These are phyloP conservation scores for Leguminivora glycinivorella DNA, from an alignment of 1,140 invertebrate genomes.

Conservation along the genomic window DNA sequence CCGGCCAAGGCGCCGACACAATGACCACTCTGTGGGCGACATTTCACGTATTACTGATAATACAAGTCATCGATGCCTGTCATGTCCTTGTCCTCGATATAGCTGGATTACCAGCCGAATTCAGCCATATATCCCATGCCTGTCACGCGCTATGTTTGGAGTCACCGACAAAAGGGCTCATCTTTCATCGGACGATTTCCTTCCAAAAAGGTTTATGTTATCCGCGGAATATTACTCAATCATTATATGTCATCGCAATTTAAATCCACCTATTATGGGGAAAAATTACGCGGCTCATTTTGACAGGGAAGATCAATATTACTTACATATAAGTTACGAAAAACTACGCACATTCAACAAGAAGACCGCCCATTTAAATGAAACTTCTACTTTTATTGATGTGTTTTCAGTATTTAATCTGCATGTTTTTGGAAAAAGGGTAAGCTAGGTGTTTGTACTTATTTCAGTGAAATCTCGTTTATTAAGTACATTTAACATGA, in stretches of 20 bases:
- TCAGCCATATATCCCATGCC: constrained; percentile 52
- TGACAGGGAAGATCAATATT: not conserved
- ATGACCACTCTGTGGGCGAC: constrained; percentile 13
- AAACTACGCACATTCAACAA: not conserved
- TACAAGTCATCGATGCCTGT: constrained; percentile 41
- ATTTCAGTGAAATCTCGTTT: too few relatives aligned
- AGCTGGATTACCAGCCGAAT: constrained; percentile 52
- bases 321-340: not conserved
- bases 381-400: constrained; percentile 18
- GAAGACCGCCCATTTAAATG: not conserved
- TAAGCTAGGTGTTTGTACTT: too few relatives aligned
- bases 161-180: constrained; percentile 51
- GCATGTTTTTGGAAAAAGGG: too few relatives aligned
- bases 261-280: constrained; percentile 20
- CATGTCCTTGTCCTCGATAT: constrained; percentile 54
- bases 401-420: too few relatives aligned
- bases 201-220: constrained; percentile 49
- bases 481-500: too few relatives aligned
- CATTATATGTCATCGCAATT: constrained; percentile 37
- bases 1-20: not conserved
- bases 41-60: constrained; percentile 8
- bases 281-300: constrained; percentile 19
- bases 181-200: constrained; percentile 53
- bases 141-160: constrained; percentile 54
- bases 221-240: constrained; percentile 46